Percentiles rank a stretch among this genome's conserved stretches.
Conservation (phyloP, 1,140 invertebrate genomes). For the Periplaneta americana region DNA sequence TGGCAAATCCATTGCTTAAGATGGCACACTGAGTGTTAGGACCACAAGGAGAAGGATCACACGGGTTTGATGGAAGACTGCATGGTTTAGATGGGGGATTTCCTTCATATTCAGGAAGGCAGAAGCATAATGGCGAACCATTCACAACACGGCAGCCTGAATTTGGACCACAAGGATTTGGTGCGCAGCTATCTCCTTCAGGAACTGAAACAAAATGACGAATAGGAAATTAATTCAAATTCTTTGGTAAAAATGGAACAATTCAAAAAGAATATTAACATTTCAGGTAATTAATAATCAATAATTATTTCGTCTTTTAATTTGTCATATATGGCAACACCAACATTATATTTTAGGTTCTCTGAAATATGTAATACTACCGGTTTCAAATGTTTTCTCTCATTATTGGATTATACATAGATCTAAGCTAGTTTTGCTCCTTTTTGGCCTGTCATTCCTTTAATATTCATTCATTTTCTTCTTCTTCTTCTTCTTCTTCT, state of each 20-base stretch:
- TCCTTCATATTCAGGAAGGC: constrained; percentile 82
- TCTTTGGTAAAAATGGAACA: neutral
- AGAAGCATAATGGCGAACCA: constrained; percentile 71
- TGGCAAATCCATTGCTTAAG: constrained; percentile 74
- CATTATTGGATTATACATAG: no score
- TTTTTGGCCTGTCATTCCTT: no score
- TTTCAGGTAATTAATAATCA: no score
- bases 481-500: no score
- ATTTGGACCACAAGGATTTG: constrained; percentile 79
- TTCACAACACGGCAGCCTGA: constrained; percentile 69
- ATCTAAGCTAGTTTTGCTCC: no score
- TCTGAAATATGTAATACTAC: no score
- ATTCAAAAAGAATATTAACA: neutral
- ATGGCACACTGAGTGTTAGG: constrained; percentile 81
- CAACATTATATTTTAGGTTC: no score
- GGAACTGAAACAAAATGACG: constrained; percentile 56
- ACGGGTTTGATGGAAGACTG: constrained; percentile 63
- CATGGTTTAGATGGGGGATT: constrained; percentile 67
- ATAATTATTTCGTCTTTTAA: no score
- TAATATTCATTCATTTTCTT: no score
- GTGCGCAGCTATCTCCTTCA: constrained; percentile 75
- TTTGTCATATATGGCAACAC: no score
- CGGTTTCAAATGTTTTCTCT: no score
- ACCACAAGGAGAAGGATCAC: constrained; percentile 79
- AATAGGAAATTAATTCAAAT: neutral